phyloP scores from a whole-genome alignment of 2,888 invertebrate genomes.

The Amblyjoppa proteus region DNA sequence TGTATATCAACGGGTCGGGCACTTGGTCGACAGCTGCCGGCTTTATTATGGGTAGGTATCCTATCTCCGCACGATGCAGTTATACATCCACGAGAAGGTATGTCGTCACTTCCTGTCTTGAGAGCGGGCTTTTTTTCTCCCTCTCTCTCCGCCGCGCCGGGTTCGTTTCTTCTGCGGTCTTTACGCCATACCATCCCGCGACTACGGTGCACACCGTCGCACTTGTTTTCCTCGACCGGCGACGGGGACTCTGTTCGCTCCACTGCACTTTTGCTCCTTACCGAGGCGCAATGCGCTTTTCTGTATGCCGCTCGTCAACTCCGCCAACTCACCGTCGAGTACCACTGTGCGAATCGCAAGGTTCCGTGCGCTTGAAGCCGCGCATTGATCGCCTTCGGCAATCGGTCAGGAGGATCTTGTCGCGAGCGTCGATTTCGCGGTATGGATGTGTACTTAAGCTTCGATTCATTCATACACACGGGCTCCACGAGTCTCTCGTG shows the following conservation, averaged over 20 bases:
- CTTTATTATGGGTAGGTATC: conserved; percentile 63
- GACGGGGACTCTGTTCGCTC: conserved; percentile 27
- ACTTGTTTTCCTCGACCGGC: conserved; percentile 35
- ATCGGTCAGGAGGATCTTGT: conserved; percentile 65
- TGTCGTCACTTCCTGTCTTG: conserved; percentile 81
- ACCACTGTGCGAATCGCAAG: background rate
- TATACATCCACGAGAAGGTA: conserved; percentile 70
- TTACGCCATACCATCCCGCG: conserved; percentile 7
- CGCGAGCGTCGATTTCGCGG: background rate
- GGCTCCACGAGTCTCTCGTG: background rate
- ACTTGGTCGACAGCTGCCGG: conserved; percentile 81
- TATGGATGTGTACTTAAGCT: background rate
- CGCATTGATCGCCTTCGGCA: conserved; percentile 50
- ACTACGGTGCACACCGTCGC: conserved; percentile 15
- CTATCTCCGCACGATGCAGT: conserved; percentile 62
- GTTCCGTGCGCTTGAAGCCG: conserved; percentile 18
- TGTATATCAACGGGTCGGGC: conserved; percentile 62
- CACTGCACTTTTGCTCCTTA: conserved; percentile 49
- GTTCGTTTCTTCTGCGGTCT: conserved; percentile 49
- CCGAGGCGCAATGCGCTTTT: conserved; percentile 12
- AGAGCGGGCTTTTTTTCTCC: conserved; percentile 63
- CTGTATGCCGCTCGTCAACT: background rate
- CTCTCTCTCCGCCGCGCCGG: conserved; percentile 57
- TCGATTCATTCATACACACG: conserved; percentile 23
- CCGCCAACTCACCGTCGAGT: conserved; percentile 16